Evolutionary conservation across 2,797 vertebrate genomes (phyloP).

Genomic region (Diplodus puntazzo): DNA sequence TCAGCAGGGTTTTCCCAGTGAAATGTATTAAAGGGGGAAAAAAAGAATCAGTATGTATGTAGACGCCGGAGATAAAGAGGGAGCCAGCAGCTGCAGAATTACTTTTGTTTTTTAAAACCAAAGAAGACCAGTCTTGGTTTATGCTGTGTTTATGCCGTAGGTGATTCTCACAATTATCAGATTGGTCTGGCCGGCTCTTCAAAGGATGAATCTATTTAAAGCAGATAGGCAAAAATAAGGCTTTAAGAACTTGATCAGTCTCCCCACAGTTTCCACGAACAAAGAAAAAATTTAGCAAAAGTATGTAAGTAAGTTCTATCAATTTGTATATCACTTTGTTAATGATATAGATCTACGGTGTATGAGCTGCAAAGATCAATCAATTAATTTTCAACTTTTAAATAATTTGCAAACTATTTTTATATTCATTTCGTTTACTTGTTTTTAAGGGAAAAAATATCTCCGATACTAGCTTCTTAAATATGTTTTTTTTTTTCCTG

Average conservation of each 20-base stretch:
- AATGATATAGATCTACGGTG: not conserved
- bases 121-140: not conserved
- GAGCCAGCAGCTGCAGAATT: not conserved
- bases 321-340: not conserved
- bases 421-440: too few relatives aligned
- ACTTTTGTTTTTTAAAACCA: not conserved
- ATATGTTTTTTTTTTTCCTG: too few relatives aligned
- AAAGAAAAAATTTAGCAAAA: not conserved
- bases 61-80: not conserved
- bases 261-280: not conserved
- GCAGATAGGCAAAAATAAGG: not conserved
- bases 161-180: not conserved
- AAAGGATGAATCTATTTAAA: not conserved
- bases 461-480: too few relatives aligned
- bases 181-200: not conserved
- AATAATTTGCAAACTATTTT: too few relatives aligned
- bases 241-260: not conserved
- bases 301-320: not conserved
- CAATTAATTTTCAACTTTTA: too few relatives aligned
- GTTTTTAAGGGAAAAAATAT: too few relatives aligned
- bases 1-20: conserved; percentile 57
- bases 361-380: too few relatives aligned
- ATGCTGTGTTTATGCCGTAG: conserved; percentile 1
- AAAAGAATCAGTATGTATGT: not conserved
- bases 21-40: conserved; percentile 27